Base-by-base conservation (phyloP, 2,113 vertebrate genomes). In the Hystrix brachyura region DNA sequence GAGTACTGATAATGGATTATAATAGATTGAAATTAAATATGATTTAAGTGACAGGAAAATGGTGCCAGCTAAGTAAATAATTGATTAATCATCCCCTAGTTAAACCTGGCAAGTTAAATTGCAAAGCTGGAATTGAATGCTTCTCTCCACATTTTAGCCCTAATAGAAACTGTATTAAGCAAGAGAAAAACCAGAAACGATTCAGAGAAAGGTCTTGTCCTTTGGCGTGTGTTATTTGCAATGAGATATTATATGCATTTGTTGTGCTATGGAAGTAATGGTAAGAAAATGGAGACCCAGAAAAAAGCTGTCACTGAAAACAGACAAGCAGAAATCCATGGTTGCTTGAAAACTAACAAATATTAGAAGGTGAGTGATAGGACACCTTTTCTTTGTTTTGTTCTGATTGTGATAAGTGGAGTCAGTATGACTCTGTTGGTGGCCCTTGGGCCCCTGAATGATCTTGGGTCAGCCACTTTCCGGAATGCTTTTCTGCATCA, bases 11-110 rank as follows among this genome's bases (percentile, higher is more conserved):
- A 98, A 96, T 97, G 96, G 90, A 97, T 95, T 96, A 83, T 97
- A 97, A 98, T 97, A 97, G 96, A 94, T 90, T 94, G 97, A 96
- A 97, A 96, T 97, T 97, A 98, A 98, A 97, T 97, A 94, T 96
- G 94, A 98, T 98, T 97, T 97, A 97, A 87, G 86, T 95, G 96
- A 96, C 96, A 97, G 97, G 62, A 90, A 97, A 95, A 96, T 93
- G 65, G 57, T 97, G 87, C 92, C 97, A 96, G 84, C 92, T 91
- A 97, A 97, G 92, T 98, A 98, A 98, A 97, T 98, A 98, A 98
- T 96, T 97, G 97, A 98, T 98, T 98, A 94, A 95, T 97, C 95
- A 95, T 94, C 59, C 89, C 55, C 81, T 78, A 84, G 21, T 97
- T 98, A 97, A 97, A 97, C 59, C 71, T 87, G 94, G 91, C 79